These are phyloP conservation scores for Etheostoma spectabile DNA, from an alignment of 2,113 vertebrate genomes.

Conservation along the genomic window DNA sequence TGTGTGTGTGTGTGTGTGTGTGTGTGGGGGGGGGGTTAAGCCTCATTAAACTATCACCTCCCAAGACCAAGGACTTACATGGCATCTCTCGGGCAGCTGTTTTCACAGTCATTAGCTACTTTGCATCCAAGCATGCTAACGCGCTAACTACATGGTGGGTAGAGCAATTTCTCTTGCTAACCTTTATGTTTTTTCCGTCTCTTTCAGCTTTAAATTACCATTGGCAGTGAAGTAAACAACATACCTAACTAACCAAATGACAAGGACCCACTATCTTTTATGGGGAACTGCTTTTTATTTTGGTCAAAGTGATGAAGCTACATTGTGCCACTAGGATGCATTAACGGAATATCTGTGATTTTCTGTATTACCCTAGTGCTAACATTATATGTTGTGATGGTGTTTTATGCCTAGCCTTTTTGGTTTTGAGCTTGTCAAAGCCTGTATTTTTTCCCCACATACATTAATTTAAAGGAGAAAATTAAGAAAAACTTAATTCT, in stretches of 20 bases:
- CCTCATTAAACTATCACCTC: slow-evolving; percentile 65
- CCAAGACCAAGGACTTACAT: neutral
- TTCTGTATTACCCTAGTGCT: neutral
- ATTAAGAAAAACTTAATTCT: no score
- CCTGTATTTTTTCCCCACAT: no score
- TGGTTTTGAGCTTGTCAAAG: no score
- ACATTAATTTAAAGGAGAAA: no score
- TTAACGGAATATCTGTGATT: no score
- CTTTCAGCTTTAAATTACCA: slow-evolving; percentile 16
- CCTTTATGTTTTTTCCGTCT: slow-evolving; percentile 3
- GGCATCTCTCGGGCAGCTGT: slow-evolving; percentile 58
- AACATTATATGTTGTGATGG: neutral
- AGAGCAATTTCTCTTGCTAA: slow-evolving; percentile 12
- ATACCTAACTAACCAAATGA: neutral
- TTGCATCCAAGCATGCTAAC: slow-evolving; percentile 71
- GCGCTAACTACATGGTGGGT: slow-evolving; percentile 58
- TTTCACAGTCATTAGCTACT: slow-evolving; percentile 72
- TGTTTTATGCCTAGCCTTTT: neutral
- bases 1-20: slow-evolving; percentile 8
- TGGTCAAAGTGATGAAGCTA: neutral
- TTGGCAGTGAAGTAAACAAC: neutral
- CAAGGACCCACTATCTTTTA: neutral
- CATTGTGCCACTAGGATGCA: neutral
- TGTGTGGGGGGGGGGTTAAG: slow-evolving; percentile 14
- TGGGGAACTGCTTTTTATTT: neutral